Percentiles rank a stretch among this genome's conserved stretches.
Evolutionary conservation across 2,113 vertebrate genomes (phyloP).

Genomic region (Silurus glanis): DNA sequence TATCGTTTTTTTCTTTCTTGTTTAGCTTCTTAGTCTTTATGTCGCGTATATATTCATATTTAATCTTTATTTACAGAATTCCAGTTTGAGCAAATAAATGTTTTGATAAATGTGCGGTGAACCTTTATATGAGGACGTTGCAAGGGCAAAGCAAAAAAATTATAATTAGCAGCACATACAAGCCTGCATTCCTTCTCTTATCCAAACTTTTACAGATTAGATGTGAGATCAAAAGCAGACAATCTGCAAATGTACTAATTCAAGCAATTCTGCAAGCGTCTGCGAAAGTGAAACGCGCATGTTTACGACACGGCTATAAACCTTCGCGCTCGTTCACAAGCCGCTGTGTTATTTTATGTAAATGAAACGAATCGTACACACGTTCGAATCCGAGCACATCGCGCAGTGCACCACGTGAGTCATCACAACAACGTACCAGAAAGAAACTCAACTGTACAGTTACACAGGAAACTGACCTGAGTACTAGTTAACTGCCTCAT

Average conservation of each 20-base stretch:
- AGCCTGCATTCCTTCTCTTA: neutral
- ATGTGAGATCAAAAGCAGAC: neutral
- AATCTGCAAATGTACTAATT: neutral
- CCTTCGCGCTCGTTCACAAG: conserved; percentile 3
- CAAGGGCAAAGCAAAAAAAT: neutral
- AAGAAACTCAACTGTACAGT: neutral
- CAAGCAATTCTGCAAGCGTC: neutral
- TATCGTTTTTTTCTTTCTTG: too few species aligned
- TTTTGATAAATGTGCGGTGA: neutral
- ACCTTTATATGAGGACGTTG: neutral
- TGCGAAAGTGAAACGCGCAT: neutral
- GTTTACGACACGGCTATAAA: conserved; percentile 10
- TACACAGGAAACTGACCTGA: neutral
- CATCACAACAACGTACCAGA: neutral
- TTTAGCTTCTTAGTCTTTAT: too few species aligned
- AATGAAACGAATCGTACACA: neutral
- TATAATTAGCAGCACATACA: neutral
- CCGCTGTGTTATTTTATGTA: neutral
- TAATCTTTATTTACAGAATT: neutral
- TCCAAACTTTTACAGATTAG: neutral
- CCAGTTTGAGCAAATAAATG: neutral
- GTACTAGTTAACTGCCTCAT: neutral
- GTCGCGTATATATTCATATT: too few species aligned
- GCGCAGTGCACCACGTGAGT: neutral
- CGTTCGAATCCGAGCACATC: too few species aligned